Conservation (phyloP, 2,888 invertebrate species). For the Orthosia cruda region DNA sequence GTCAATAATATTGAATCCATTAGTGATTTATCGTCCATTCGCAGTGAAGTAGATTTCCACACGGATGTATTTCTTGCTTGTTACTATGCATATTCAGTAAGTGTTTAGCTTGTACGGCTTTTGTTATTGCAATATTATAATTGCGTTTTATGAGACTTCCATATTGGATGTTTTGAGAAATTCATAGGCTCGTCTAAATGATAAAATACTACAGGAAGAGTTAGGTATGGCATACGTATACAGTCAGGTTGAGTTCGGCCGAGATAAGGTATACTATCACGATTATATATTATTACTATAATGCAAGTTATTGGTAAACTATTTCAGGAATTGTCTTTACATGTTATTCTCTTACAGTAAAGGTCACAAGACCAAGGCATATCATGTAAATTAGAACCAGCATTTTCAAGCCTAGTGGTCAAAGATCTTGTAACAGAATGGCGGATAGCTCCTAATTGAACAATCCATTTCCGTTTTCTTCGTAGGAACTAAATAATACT, state of each 20-base stretch:
- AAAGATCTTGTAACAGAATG: too few species aligned
- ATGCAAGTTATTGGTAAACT: too few species aligned
- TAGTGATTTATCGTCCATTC: constrained; percentile 15
- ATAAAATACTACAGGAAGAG: too few species aligned
- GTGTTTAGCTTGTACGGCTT: background rate
- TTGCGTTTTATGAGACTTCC: background rate
- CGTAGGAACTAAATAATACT: too few species aligned
- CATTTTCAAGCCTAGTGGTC: background rate
- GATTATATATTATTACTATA: too few species aligned
- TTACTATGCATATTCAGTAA: constrained; percentile 14
- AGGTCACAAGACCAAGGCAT: background rate
- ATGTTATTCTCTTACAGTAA: too few species aligned
- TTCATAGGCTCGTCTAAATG: background rate
- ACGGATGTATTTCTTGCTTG: constrained; percentile 19
- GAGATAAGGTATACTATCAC: background rate
- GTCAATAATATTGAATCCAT: constrained; percentile 23
- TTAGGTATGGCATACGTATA: background rate
- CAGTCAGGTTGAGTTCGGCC: background rate
- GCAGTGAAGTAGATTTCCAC: constrained; percentile 15
- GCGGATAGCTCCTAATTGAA: too few species aligned
- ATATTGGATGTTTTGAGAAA: background rate
- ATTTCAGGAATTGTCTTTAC: too few species aligned
- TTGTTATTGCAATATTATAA: constrained; percentile 5
- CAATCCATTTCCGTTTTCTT: too few species aligned
- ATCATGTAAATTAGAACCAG: background rate